These are phyloP conservation scores for Dugesia japonica DNA, from an alignment of 2,888 invertebrate genomes.

Conservation along the genomic window DNA sequence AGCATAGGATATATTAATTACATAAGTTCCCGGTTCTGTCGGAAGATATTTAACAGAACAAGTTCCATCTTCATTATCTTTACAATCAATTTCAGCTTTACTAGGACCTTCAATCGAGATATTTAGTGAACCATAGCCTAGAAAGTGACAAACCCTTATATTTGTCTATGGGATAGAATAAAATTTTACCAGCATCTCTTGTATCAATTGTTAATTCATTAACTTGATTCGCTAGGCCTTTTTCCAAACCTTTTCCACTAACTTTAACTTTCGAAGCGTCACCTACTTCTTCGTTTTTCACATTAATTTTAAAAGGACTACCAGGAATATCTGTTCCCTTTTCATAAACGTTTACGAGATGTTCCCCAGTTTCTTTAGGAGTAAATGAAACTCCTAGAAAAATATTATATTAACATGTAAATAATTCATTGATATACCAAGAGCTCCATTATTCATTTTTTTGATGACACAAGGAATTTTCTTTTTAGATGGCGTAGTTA, in stretches of 20 bases:
- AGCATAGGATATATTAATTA: constrained; percentile 78
- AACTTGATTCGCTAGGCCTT: constrained; percentile 76
- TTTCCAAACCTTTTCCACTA: constrained; percentile 64
- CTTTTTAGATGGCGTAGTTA: constrained; percentile 74
- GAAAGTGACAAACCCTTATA: too few species aligned
- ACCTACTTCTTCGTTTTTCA: constrained; percentile 76
- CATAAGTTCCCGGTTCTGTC: constrained; percentile 88
- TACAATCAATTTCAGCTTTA: constrained; percentile 88
- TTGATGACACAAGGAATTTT: constrained; percentile 94
- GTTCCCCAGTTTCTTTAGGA: constrained; percentile 78
- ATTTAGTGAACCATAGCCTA: constrained; percentile 77
- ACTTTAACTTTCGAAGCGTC: constrained; percentile 90
- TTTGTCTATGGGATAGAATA: neutral
- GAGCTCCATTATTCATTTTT: constrained; percentile 77
- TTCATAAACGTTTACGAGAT: constrained; percentile 79
- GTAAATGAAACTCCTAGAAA: constrained; percentile 75
- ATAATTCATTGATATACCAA: constrained; percentile 53
- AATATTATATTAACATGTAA: too few species aligned
- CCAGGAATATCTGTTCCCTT: constrained; percentile 84
- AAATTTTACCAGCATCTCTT: constrained; percentile 64
- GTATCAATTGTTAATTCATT: constrained; percentile 88
- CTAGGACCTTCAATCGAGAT: constrained; percentile 93
- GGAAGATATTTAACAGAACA: constrained; percentile 85
- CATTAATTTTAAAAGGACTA: constrained; percentile 88
- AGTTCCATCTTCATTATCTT: constrained; percentile 81